Evolutionary conservation across 2,888 invertebrate genomes (phyloP).

Genomic region (Camptogramma bilineatum): DNA sequence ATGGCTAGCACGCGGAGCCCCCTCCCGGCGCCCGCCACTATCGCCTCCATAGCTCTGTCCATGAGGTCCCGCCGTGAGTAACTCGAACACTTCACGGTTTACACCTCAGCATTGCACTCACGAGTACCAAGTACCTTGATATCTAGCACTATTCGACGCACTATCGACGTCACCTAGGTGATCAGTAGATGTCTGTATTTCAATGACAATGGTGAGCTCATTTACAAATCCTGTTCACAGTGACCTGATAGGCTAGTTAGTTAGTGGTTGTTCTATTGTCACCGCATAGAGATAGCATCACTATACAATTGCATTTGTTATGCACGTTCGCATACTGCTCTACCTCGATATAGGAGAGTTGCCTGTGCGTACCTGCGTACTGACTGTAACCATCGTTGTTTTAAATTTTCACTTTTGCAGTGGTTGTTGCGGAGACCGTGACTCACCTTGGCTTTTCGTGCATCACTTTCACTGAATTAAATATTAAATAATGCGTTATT

Average conservation of each 20-base stretch:
- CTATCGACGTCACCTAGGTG: neutral
- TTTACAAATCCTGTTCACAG: constrained; percentile 13
- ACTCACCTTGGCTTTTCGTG: constrained; percentile 34
- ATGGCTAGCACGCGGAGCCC: constrained; percentile 37
- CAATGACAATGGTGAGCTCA: constrained; percentile 8
- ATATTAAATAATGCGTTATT: constrained; percentile 41
- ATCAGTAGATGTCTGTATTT: neutral
- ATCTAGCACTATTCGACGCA: constrained; percentile 9
- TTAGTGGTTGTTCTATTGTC: constrained; percentile 17
- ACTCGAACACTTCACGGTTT: neutral
- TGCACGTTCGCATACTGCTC: constrained; percentile 18
- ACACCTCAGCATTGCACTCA: neutral
- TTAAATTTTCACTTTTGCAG: constrained; percentile 32
- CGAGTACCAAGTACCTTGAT: neutral
- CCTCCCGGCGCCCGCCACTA: constrained; percentile 56
- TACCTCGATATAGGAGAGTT: constrained; percentile 1
- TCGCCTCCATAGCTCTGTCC: constrained; percentile 76
- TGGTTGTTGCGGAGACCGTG: constrained; percentile 28
- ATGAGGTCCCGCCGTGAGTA: constrained; percentile 79
- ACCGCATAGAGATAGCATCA: constrained; percentile 23
- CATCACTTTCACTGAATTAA: constrained; percentile 46
- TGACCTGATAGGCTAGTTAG: constrained; percentile 21
- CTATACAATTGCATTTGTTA: constrained; percentile 27
- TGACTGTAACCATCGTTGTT: constrained; percentile 14
- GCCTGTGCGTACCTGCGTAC: neutral